Percentiles rank a stretch among this genome's conserved stretches.
Evolutionary conservation across 2,888 invertebrate species (phyloP).

Genomic region (Leptogaster cylindrica): DNA sequence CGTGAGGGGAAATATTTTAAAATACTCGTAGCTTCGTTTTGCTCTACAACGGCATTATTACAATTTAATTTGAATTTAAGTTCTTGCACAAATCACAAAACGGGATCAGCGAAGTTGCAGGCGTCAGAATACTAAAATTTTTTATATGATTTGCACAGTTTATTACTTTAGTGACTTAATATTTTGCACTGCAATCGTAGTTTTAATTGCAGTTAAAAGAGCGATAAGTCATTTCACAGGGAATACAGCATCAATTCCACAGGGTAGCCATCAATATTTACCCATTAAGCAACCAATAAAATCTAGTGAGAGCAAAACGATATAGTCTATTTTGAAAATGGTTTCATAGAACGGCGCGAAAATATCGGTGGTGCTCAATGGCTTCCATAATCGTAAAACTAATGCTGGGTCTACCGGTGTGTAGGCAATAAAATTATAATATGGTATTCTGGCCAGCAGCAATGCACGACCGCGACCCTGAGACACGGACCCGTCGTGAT

Average conservation of each 20-base stretch:
- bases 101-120: too few species aligned
- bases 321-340: conserved; percentile 29
- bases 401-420: conserved; percentile 8
- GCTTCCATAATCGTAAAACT: conserved; percentile 37
- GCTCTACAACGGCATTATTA: not conserved
- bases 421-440: conserved; percentile 36
- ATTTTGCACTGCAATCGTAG: conserved; percentile 7
- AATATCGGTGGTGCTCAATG: conserved; percentile 5
- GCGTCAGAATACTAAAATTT: too few species aligned
- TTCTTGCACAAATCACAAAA: too few species aligned
- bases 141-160: too few species aligned
- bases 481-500: not conserved
- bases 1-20: not conserved
- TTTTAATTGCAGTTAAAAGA: not conserved
- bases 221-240: not conserved
- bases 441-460: conserved; percentile 14
- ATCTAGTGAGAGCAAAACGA: conserved; percentile 3
- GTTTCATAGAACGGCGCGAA: conserved; percentile 18
- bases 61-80: too few species aligned
- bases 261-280: conserved; percentile 6
- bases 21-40: not conserved
- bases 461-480: conserved; percentile 23
- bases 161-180: not conserved
- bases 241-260: not conserved
- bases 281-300: conserved; percentile 28